Conservation (phyloP, 2,888 invertebrate species). For the Mycalesis mineus region DNA sequence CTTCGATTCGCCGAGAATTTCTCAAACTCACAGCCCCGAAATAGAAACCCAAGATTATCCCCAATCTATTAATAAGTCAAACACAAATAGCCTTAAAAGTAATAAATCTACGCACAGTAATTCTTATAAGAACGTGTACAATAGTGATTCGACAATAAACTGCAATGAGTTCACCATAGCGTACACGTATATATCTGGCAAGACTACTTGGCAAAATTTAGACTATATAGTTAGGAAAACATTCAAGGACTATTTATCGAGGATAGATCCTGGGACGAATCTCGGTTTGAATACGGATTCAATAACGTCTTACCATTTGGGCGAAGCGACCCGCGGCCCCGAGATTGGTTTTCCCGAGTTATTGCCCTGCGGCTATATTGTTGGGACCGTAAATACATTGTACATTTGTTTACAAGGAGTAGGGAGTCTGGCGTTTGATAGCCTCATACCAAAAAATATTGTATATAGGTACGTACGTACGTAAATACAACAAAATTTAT, state of each 20-base stretch:
- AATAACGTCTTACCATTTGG: constrained; percentile 95
- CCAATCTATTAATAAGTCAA: constrained; percentile 66
- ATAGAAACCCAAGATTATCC: constrained; percentile 66
- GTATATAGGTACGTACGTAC: constrained; percentile 85
- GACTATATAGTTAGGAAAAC: constrained; percentile 94
- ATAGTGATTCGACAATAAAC: constrained; percentile 74
- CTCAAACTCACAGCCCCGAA: constrained; percentile 70
- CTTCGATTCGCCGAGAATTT: constrained; percentile 68
- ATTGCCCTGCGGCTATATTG: constrained; percentile 94
- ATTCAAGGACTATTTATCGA: constrained; percentile 95
- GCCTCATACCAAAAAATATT: constrained; percentile 96
- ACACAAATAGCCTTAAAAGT: constrained; percentile 75
- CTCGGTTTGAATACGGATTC: constrained; percentile 91
- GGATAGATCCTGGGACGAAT: constrained; percentile 95
- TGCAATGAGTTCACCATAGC: constrained; percentile 90
- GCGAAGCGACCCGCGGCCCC: constrained; percentile 89
- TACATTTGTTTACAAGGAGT: constrained; percentile 94
- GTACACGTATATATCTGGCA: constrained; percentile 92
- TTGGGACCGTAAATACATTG: constrained; percentile 90
- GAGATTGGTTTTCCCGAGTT: constrained; percentile 92
- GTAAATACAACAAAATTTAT: not conserved
- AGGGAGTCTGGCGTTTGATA: constrained; percentile 94
- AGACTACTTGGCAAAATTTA: constrained; percentile 96
- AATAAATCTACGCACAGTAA: constrained; percentile 77
- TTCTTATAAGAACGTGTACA: constrained; percentile 72